Base-by-base conservation (phyloP, 1,140 invertebrate genomes). In the Glossosoma conforme region DNA sequence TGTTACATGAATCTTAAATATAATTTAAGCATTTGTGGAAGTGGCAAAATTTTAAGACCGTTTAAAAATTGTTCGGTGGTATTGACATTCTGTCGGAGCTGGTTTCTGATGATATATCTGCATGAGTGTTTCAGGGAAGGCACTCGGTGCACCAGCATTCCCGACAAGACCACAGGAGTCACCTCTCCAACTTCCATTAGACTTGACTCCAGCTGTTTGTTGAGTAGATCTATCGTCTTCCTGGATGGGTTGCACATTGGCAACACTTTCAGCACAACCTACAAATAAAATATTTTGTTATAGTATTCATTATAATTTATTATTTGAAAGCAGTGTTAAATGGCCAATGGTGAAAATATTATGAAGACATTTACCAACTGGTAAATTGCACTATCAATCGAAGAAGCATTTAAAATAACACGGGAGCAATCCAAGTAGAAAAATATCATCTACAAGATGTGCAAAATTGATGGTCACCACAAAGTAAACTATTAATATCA, bases 1-100 rank as follows among this genome's bases (percentile, higher is more conserved):
- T n/a, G n/a, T n/a, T n/a, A n/a, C n/a, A 44, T 40, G 41, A 36
- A 58, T 48, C 56, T 46, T 32, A 58, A 48, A 37, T 54, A 58
- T 2, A 43, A 30, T 46, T 54, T 54, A n/a, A 58, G 37, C 13
- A 33, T 30, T 18, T 15, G 9, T 2, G 56, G 56, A 24, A 58
- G 17, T 13, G 52, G 56, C 32, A 58, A 44, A 11, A 20, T 22
- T 35, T 46, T 47, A 14, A 58, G 41, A 37, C 41, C 48, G 18
- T 28, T 14, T 1, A 54, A 42, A 25, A 58, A 58, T 6, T 58
- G 22, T 24, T 32, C 22, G 2, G 56, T 58, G 14, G 42, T 51
- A 13, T 11, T 25, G 33, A 33, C 33, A 18, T 48, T 51, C 14
- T 1, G 3, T 44, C 56, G 51, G 13, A 58, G 36, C 38, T 14